Conservation (phyloP, 2,888 invertebrate species). For the Amorpha juglandis region DNA sequence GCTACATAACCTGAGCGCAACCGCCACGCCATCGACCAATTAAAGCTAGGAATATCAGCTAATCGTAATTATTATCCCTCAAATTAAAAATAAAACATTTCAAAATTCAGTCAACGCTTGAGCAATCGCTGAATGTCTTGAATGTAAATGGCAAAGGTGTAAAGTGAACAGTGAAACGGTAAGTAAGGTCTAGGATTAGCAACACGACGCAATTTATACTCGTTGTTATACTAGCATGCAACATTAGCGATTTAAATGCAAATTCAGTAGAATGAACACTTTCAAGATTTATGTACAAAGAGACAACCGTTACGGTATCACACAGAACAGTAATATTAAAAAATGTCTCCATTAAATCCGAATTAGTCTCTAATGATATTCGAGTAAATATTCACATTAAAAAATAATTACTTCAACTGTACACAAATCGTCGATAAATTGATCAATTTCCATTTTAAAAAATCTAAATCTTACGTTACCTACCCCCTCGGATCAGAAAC, state of each 20-base stretch:
- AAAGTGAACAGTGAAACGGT: constrained; percentile 35
- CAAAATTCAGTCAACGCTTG: constrained; percentile 72
- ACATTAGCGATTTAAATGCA: constrained; percentile 81
- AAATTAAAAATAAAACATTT: constrained; percentile 37
- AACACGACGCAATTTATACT: constrained; percentile 50
- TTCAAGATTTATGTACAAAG: constrained; percentile 76
- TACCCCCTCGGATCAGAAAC: constrained; percentile 65
- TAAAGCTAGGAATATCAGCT: constrained; percentile 47
- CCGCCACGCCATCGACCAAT: constrained; percentile 35
- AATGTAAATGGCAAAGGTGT: constrained; percentile 39
- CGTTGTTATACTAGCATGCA: constrained; percentile 69
- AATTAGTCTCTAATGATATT: constrained; percentile 75
- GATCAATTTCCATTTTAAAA: constrained; percentile 60
- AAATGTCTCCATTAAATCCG: constrained; percentile 64
- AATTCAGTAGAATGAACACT: constrained; percentile 79
- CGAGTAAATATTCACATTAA: constrained; percentile 80
- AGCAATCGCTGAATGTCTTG: constrained; percentile 70
- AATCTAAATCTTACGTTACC: constrained; percentile 63
- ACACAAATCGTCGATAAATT: constrained; percentile 63
- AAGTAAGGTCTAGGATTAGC: constrained; percentile 40
- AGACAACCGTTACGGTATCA: constrained; percentile 57
- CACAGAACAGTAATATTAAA: constrained; percentile 55
- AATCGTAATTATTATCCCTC: constrained; percentile 41
- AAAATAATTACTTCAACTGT: constrained; percentile 68
- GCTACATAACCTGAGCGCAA: constrained; percentile 48